A percentile compares a stretch with the other conserved stretches of the same genome.
phyloP scores from a whole-genome alignment of 2,888 invertebrate species.

The Caradrina clavipalpis region DNA sequence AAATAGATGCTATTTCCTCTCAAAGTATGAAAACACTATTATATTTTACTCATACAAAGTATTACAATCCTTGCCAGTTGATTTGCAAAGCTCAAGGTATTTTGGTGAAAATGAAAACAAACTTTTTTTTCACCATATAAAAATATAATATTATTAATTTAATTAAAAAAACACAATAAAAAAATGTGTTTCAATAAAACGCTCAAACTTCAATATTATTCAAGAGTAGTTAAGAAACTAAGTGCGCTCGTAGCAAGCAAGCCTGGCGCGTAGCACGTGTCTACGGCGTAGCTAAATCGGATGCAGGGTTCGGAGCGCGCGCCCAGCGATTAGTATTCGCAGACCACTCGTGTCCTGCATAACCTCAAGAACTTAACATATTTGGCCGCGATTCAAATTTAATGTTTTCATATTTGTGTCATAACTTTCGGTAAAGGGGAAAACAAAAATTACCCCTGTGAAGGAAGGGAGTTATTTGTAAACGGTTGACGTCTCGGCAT shows the following conservation, averaged over 20 bases:
- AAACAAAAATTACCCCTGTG: slow-evolving; percentile 85
- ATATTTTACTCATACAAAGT: neutral
- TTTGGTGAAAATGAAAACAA: neutral
- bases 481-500: slow-evolving; percentile 87
- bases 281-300: slow-evolving; percentile 80
- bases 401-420: slow-evolving; percentile 88
- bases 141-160: neutral
- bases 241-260: slow-evolving; percentile 65
- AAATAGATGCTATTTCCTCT: neutral
- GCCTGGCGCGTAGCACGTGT: slow-evolving; percentile 81
- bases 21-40: neutral
- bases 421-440: slow-evolving; percentile 85
- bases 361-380: slow-evolving; percentile 84
- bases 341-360: slow-evolving; percentile 77
- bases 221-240: slow-evolving; percentile 45
- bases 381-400: slow-evolving; percentile 89
- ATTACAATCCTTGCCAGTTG: neutral
- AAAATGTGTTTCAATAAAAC: slow-evolving; percentile 17
- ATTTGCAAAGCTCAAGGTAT: neutral
- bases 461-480: slow-evolving; percentile 87
- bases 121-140: neutral
- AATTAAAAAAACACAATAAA: neutral
- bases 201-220: slow-evolving; percentile 40
- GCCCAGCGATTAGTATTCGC: slow-evolving; percentile 82
- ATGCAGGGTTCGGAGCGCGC: slow-evolving; percentile 61